Evolutionary conservation across 2,797 vertebrate genomes (phyloP).

Genomic region (Acanthornis magna): DNA sequence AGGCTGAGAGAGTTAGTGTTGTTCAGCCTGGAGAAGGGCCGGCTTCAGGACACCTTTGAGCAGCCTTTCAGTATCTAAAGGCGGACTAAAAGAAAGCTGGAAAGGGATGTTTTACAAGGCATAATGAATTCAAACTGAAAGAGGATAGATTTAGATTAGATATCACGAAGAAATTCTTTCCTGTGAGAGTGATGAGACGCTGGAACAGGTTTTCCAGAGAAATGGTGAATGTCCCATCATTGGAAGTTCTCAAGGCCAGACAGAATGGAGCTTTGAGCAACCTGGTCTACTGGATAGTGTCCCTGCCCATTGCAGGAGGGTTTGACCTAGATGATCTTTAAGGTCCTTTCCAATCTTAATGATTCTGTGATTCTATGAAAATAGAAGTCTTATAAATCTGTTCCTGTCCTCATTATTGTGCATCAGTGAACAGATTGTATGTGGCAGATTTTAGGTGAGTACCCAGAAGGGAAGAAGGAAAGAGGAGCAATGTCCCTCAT

Average conservation of each 20-base stretch:
- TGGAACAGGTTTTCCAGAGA: background rate
- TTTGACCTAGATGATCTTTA: background rate
- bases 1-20: background rate
- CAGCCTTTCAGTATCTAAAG: background rate
- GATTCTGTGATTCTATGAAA: background rate
- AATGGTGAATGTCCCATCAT: background rate
- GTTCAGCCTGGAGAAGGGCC: background rate
- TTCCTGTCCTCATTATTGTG: background rate
- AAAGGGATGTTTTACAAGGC: background rate
- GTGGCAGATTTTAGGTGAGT: background rate
- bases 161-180: background rate
- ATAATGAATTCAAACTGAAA: background rate
- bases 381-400: background rate
- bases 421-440: background rate
- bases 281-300: background rate
- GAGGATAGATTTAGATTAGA: background rate
- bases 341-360: background rate
- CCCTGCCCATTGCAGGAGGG: background rate
- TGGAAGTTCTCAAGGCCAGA: background rate
- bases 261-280: background rate
- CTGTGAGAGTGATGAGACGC: rapidly evolving
- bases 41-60: background rate
- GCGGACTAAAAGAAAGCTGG: background rate
- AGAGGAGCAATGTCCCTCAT: background rate
- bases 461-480: background rate